Percentiles rank a stretch among this genome's conserved stretches.
phyloP scores from a whole-genome alignment of 2,113 vertebrate species.

The Elephantulus edwardii region DNA sequence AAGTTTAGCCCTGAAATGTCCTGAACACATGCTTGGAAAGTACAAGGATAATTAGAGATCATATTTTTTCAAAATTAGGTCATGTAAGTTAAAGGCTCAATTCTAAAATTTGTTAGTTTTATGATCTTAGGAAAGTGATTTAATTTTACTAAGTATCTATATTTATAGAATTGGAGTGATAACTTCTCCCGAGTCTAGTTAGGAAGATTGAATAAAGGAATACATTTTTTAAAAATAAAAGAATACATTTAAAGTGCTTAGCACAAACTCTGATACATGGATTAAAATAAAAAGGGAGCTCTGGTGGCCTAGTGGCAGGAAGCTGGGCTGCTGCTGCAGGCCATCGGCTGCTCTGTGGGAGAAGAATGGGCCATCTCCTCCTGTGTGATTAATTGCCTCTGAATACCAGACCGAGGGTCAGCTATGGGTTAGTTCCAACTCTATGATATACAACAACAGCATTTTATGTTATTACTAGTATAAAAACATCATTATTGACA shows the following conservation, averaged over 20 bases:
- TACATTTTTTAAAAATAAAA: too few species aligned
- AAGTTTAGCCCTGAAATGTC: not conserved
- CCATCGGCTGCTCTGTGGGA: too few species aligned
- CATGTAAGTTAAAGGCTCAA: not conserved
- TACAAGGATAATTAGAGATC: not conserved
- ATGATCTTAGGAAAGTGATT: constrained; percentile 22
- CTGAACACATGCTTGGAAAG: not conserved
- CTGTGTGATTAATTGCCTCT: too few species aligned
- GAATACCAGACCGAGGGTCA: too few species aligned
- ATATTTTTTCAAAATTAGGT: too few species aligned
- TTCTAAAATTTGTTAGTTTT: not conserved
- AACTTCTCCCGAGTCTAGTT: not conserved
- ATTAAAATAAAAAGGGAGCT: not conserved
- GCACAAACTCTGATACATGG: not conserved
- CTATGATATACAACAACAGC: too few species aligned
- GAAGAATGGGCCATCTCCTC: too few species aligned
- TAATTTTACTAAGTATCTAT: constrained; percentile 51
- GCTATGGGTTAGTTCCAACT: too few species aligned
- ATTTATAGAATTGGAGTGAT: too few species aligned
- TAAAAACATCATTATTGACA: not conserved
- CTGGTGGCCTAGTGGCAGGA: too few species aligned
- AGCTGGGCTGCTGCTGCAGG: too few species aligned
- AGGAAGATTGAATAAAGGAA: not conserved
- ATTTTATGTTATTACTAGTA: not conserved
- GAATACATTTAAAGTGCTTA: constrained; percentile 44